phyloP scores from a whole-genome alignment of 2,888 invertebrate genomes.

The Hypercompe scribonia region DNA sequence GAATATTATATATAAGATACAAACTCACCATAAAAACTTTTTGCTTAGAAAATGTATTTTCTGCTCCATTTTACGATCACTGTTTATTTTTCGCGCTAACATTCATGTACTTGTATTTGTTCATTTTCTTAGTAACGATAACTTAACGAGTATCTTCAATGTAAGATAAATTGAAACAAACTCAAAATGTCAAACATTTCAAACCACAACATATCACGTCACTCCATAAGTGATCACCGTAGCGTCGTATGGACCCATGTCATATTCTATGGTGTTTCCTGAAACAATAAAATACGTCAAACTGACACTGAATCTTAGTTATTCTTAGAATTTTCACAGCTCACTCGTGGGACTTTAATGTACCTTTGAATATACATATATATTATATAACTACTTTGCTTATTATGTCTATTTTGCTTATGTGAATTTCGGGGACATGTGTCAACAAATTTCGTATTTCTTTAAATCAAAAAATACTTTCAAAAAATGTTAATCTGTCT shows the following conservation, averaged over 20 bases:
- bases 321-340: neutral
- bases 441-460: neutral
- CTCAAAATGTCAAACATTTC: conserved; percentile 24
- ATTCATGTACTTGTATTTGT: conserved; percentile 54
- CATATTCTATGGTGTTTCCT: conserved; percentile 45
- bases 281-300: conserved; percentile 50
- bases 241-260: conserved; percentile 29
- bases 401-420: neutral
- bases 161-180: conserved; percentile 30
- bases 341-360: neutral
- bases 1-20: neutral
- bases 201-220: conserved; percentile 45
- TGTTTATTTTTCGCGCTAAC: conserved; percentile 49
- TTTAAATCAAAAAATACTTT: neutral
- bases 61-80: conserved; percentile 73
- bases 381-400: neutral
- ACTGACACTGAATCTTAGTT: no score
- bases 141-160: conserved; percentile 35
- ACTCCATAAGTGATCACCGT: conserved; percentile 52
- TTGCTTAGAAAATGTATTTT: conserved; percentile 58
- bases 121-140: conserved; percentile 61
- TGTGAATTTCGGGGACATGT: no score
- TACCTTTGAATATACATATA: no score
- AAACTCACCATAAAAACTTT: conserved; percentile 70
- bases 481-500: neutral